Evolutionary conservation across 2,888 invertebrate species (phyloP).

Genomic region (Digitonthophagus gazella): DNA sequence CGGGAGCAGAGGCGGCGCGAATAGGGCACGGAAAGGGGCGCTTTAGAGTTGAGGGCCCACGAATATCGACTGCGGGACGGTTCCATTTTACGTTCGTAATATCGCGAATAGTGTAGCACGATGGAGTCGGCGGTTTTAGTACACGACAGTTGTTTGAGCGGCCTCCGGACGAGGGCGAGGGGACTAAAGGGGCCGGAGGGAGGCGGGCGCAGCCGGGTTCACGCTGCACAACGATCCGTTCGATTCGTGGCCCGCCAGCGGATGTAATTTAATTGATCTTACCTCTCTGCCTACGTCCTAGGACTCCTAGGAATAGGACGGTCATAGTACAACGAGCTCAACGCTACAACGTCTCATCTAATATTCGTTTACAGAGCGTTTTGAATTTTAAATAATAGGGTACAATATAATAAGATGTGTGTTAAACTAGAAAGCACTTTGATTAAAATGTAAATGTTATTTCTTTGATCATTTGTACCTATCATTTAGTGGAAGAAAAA

Average conservation of each 20-base stretch:
- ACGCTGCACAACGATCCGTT: constrained; percentile 46
- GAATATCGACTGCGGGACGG: constrained; percentile 21
- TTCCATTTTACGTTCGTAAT: constrained; percentile 47
- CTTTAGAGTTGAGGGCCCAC: constrained; percentile 8
- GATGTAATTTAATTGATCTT: constrained; percentile 24
- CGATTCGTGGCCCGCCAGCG: constrained; percentile 35
- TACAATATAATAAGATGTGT: too few relatives aligned
- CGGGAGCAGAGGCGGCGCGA: background rate
- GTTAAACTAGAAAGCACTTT: too few relatives aligned
- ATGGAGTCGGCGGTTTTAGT: constrained; percentile 43
- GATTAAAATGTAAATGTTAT: too few relatives aligned
- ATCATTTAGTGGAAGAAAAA: too few relatives aligned
- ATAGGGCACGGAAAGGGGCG: too few relatives aligned
- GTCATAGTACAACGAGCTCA: too few relatives aligned
- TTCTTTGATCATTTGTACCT: too few relatives aligned
- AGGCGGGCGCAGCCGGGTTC: constrained; percentile 42
- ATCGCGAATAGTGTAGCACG: constrained; percentile 44
- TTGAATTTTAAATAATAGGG: too few relatives aligned
- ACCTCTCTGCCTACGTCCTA: background rate
- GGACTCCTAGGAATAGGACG: too few relatives aligned
- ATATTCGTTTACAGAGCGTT: too few relatives aligned
- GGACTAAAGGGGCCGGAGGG: constrained; percentile 32
- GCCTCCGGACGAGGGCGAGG: constrained; percentile 33
- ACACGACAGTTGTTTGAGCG: constrained; percentile 50
- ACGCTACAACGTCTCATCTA: too few relatives aligned